Percentiles rank a stretch among this genome's conserved stretches.
These are phyloP conservation scores for Galagoides demidoff DNA, from an alignment of 2,797 vertebrate genomes.

Conservation along the genomic window DNA sequence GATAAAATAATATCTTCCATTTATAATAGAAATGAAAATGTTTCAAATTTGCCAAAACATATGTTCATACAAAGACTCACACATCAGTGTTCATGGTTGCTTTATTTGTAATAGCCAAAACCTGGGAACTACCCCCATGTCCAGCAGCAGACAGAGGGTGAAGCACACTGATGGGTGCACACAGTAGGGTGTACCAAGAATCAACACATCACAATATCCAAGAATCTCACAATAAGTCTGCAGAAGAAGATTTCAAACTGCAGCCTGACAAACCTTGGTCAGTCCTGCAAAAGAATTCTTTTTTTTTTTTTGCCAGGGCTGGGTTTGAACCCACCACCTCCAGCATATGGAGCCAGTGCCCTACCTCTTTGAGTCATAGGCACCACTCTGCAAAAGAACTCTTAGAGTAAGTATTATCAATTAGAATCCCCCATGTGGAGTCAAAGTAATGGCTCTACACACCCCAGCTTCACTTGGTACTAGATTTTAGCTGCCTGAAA, in stretches of 20 bases:
- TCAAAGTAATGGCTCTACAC: neutral
- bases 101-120: neutral
- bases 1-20: neutral
- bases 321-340: too few species aligned
- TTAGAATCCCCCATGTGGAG: neutral
- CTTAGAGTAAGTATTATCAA: neutral
- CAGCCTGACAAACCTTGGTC: neutral
- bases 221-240: neutral
- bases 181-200: neutral
- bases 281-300: neutral
- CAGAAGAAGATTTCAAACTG: neutral
- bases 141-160: neutral
- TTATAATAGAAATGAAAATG: neutral
- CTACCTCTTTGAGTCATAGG: too few species aligned
- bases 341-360: too few species aligned
- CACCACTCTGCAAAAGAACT: neutral
- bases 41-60: neutral
- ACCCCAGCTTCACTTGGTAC: neutral
- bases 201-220: neutral
- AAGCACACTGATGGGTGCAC: neutral
- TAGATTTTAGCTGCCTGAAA: neutral
- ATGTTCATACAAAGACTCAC: neutral
- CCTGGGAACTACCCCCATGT: neutral
- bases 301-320: too few species aligned
- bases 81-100: neutral